phyloP scores from a whole-genome alignment of 2,888 invertebrate genomes.

The Hydraecia micacea region DNA sequence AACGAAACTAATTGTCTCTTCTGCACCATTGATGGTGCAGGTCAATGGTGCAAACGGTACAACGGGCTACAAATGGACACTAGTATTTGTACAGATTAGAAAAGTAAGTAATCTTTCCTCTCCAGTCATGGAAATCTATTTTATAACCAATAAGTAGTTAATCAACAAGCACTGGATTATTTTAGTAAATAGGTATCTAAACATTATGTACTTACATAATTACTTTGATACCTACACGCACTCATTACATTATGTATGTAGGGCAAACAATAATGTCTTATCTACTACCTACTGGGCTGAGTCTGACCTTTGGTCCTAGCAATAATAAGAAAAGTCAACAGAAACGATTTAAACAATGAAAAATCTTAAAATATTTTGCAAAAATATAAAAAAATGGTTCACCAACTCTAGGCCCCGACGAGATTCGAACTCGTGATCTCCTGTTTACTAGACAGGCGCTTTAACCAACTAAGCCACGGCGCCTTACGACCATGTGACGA shows the following conservation, averaged over 20 bases:
- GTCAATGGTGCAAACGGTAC: too few species aligned
- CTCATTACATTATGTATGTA: constrained; percentile 17
- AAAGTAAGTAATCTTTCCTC: background rate
- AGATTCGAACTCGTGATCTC: constrained; percentile 94
- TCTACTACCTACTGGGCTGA: background rate
- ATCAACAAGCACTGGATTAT: background rate
- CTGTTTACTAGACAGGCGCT: constrained; percentile 94
- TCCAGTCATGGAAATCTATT: background rate
- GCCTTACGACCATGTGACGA: constrained; percentile 75
- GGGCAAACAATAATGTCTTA: constrained; percentile 15
- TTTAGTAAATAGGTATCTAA: background rate
- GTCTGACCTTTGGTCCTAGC: background rate
- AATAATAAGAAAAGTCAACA: background rate
- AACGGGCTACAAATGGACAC: background rate
- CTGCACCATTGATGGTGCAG: too few species aligned
- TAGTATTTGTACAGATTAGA: background rate
- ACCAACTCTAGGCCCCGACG: constrained; percentile 90
- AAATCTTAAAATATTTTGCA: background rate
- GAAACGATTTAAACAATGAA: background rate
- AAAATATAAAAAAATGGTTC: constrained; percentile 7
- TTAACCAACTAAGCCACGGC: constrained; percentile 94
- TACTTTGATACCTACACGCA: background rate
- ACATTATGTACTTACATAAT: background rate
- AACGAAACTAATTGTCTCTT: too few species aligned
- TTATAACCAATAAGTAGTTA: background rate